Evolutionary conservation across 64 coral and sea anemone genomes (phyloP).

Genomic region (Astreopora myriophthalma): DNA sequence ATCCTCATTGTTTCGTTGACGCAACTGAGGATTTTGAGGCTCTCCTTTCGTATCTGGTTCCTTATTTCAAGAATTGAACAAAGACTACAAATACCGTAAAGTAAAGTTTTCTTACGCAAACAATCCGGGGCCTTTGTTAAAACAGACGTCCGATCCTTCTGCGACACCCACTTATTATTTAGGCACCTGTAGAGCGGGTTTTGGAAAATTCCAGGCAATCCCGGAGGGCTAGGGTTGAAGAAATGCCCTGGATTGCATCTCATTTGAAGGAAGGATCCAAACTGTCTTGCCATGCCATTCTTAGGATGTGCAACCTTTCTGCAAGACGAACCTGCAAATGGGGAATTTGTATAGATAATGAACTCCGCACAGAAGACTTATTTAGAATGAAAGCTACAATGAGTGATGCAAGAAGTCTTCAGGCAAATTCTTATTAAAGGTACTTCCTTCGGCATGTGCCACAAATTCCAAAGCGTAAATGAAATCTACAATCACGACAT

Average conservation of each 20-base stretch:
- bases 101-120: constrained; percentile 55
- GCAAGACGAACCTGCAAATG: constrained; percentile 39
- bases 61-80: too few species aligned
- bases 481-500: too few species aligned
- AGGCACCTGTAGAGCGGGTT: constrained; percentile 31
- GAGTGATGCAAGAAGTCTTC: too few species aligned
- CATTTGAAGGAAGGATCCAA: neutral
- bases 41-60: too few species aligned
- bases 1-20: too few species aligned
- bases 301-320: constrained; percentile 2
- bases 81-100: too few species aligned
- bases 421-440: too few species aligned
- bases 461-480: too few species aligned
- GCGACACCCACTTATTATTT: constrained; percentile 38
- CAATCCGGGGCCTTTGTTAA: constrained; percentile 77
- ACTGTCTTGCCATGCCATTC: neutral
- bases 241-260: constrained; percentile 56
- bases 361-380: neutral
- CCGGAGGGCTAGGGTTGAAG: constrained; percentile 62
- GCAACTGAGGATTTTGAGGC: too few species aligned
- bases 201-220: neutral
- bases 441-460: too few species aligned
- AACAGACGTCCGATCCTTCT: neutral
- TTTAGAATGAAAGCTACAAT: too few species aligned
- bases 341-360: neutral